A percentile compares a stretch with the other conserved stretches of the same genome.
phyloP scores from a whole-genome alignment of 23 tunicate species.

The Halocynthia roretzi region DNA sequence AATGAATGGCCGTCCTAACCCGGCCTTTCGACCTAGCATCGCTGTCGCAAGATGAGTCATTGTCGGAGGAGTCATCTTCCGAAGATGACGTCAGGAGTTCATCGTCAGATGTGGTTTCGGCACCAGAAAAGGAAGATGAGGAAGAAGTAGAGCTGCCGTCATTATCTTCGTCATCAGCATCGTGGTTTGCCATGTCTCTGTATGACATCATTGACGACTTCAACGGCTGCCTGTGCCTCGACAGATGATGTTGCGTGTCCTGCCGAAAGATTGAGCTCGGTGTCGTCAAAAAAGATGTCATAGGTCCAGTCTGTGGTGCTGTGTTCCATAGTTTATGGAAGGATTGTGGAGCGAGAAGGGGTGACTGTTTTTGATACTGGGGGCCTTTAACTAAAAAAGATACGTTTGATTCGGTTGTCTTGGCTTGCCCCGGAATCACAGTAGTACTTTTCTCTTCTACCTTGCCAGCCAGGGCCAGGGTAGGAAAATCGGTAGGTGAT shows the following conservation, averaged over 20 bases:
- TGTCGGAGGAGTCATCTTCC: conserved; percentile 35
- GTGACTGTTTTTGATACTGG: conserved; percentile 66
- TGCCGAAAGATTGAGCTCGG: neutral
- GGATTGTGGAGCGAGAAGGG: conserved; percentile 1
- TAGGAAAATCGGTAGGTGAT: neutral
- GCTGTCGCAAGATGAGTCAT: conserved; percentile 63
- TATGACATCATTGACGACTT: conserved; percentile 15
- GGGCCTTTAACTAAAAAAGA: conserved; percentile 92
- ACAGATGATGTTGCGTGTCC: neutral
- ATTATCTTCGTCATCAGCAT: conserved; percentile 46
- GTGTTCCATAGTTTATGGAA: neutral
- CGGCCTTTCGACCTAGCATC: conserved; percentile 1
- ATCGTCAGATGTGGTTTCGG: conserved; percentile 31
- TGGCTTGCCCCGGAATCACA: neutral
- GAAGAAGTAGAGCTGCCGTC: conserved; percentile 48
- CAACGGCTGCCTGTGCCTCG: neutral
- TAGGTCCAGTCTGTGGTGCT: conserved; percentile 3
- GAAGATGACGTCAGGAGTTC: conserved; percentile 7
- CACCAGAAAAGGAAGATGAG: conserved; percentile 36
- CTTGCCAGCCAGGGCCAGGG: neutral
- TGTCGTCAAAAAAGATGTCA: conserved; percentile 12
- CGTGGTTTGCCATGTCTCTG: conserved; percentile 49
- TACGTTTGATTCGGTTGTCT: conserved; percentile 24
- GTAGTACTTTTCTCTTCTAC: neutral
- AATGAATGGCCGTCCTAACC: too few species aligned